Evolutionary conservation across 2,888 invertebrate species (phyloP).

Genomic region (Dasypogon diadema): DNA sequence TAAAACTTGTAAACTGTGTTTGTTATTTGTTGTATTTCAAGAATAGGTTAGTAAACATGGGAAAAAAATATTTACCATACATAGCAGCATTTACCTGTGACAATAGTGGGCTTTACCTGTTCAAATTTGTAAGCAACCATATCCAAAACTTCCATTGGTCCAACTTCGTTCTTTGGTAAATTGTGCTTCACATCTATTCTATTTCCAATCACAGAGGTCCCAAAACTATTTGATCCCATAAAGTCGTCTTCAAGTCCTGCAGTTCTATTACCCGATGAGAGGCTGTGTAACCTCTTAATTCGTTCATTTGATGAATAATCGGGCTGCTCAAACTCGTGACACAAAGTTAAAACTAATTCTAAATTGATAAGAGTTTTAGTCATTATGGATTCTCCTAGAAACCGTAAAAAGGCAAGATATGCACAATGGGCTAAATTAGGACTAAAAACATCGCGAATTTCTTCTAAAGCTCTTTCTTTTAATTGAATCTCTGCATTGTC

Average conservation of each 20-base stretch:
- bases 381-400: conserved; percentile 79
- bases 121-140: conserved; percentile 78
- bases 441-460: conserved; percentile 85
- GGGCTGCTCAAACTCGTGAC: conserved; percentile 78
- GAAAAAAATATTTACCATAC: too few species aligned
- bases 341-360: conserved; percentile 81
- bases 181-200: conserved; percentile 78
- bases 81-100: too few species aligned
- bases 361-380: conserved; percentile 82
- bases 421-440: conserved; percentile 86
- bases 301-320: conserved; percentile 60
- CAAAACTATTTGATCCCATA: conserved; percentile 77
- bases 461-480: conserved; percentile 74
- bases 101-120: too few species aligned
- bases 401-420: conserved; percentile 81
- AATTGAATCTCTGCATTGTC: conserved; percentile 50
- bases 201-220: conserved; percentile 88
- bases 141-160: conserved; percentile 71
- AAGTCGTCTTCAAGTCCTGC: conserved; percentile 52
- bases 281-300: conserved; percentile 42
- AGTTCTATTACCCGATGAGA: not conserved
- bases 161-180: conserved; percentile 59
- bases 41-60: too few species aligned
- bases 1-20: too few species aligned
- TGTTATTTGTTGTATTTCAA: too few species aligned